Base-by-base conservation (phyloP, 2,888 invertebrate species). In the Sarcophaga variegata region DNA sequence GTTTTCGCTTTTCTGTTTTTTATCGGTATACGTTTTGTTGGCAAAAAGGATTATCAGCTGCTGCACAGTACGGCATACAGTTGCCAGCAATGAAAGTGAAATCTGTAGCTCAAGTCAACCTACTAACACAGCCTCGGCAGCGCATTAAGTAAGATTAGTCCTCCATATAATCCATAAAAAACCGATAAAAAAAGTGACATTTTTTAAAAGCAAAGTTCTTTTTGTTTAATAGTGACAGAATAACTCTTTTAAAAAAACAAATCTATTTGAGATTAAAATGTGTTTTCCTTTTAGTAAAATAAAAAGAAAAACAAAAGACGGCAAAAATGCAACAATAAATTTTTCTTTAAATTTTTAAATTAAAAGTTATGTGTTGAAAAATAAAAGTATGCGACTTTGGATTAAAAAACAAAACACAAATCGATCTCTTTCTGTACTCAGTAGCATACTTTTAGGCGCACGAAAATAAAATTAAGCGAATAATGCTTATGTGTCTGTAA, bases 1-100 rank as follows among this genome's bases (percentile, higher is more conserved):
- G 62, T 62, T 67, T 20, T 62, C 14, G 66, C 54, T 67, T 69
- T 17, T 67, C 72, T 82, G 77, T 8, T 60, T 63, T 59, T 62
- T 20, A 5, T 2, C 37, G 37, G 6, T 37, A 37, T 62, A 6
- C n/a, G 6, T 17, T 75, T 75, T 67, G n/a, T 69, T 79, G 79
- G n/a, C 54, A 25, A 70, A 64, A 69, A 74, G 80, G 80, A 80
- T 84, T 80, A 84, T 79, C 70, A 75, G 64, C 70, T 81, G 62
- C 37, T 59, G 54, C 54, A 12, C 45, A 20, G 10, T 8, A 37
- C 37, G 10, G 37, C 37, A 37, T 37, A 64, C 64, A 59, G 54
- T 69, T 66, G 64, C 49, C 66, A 72, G 60, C 17, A 54, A 22
- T 45, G 74, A 17, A 22, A 66, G 54, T 54, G 54, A 66, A 37